Evolutionary conservation across 2,888 invertebrate genomes (phyloP).

Genomic region (Stenurella melanura): DNA sequence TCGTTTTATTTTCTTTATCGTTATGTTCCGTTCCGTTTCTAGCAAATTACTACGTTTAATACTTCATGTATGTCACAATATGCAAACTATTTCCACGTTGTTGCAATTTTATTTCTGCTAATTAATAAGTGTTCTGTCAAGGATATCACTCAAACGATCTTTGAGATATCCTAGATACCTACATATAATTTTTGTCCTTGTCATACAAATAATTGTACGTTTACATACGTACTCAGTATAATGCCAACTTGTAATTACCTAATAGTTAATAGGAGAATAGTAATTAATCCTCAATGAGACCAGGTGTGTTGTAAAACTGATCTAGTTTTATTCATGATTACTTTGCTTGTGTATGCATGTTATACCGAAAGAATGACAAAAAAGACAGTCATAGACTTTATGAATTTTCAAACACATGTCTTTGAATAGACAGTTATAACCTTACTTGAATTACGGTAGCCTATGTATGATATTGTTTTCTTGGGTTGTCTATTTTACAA

Average conservation of each 20-base stretch:
- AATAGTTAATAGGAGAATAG: background rate
- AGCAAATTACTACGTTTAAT: conserved; percentile 24
- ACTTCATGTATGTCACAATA: conserved; percentile 24
- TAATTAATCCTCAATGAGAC: conserved; percentile 1
- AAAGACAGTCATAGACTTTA: too few relatives aligned
- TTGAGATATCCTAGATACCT: conserved; percentile 28
- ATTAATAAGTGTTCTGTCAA: conserved; percentile 37
- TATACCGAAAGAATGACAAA: too few relatives aligned
- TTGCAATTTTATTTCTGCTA: conserved; percentile 30
- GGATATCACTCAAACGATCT: conserved; percentile 37
- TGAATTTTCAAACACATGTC: too few relatives aligned
- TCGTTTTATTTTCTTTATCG: conserved; percentile 9
- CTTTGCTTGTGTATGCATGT: background rate
- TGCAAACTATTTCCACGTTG: conserved; percentile 30
- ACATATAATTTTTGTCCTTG: background rate
- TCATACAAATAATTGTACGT: conserved; percentile 3
- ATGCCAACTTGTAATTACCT: background rate
- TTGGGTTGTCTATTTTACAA: too few relatives aligned
- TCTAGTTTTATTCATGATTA: background rate
- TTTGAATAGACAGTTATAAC: too few relatives aligned
- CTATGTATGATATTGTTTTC: too few relatives aligned
- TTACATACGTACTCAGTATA: conserved; percentile 1
- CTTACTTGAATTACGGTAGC: too few relatives aligned
- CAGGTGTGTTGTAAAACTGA: background rate
- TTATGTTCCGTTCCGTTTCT: conserved; percentile 20